These are phyloP conservation scores for Melieria picta DNA, from an alignment of 2,888 invertebrate species.

Conservation along the genomic window DNA sequence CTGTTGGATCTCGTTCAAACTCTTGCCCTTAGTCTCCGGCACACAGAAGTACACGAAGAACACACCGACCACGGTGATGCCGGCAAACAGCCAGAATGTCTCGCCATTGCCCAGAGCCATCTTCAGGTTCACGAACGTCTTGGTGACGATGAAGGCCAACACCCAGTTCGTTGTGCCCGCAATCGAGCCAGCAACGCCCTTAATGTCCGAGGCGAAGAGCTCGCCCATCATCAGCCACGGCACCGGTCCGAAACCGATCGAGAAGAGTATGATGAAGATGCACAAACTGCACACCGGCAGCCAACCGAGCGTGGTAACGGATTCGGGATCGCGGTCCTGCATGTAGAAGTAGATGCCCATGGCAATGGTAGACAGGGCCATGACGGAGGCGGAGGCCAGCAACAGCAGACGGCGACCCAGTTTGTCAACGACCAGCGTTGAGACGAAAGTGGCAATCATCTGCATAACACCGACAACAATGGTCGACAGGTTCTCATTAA, in stretches of 20 bases:
- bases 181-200: constrained; percentile 79
- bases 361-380: constrained; percentile 76
- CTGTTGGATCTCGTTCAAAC: constrained; percentile 63
- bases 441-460: constrained; percentile 73
- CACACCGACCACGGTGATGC: constrained; percentile 73
- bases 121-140: constrained; percentile 74
- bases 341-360: constrained; percentile 77
- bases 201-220: constrained; percentile 81
- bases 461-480: constrained; percentile 88
- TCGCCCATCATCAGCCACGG: constrained; percentile 83
- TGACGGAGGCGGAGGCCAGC: constrained; percentile 75
- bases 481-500: constrained; percentile 73
- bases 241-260: constrained; percentile 86
- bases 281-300: constrained; percentile 80
- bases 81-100: constrained; percentile 81
- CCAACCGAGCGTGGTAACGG: constrained; percentile 73
- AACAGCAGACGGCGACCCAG: constrained; percentile 82
- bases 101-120: constrained; percentile 70
- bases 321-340: constrained; percentile 53
- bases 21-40: constrained; percentile 69
- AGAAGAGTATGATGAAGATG: constrained; percentile 82
- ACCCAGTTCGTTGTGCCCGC: constrained; percentile 86
- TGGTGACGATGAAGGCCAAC: constrained; percentile 82
- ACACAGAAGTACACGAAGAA: constrained; percentile 75
- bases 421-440: constrained; percentile 82